Evolutionary conservation across 2,888 invertebrate species (phyloP).

Genomic region (Zootermopsis nevadensis): DNA sequence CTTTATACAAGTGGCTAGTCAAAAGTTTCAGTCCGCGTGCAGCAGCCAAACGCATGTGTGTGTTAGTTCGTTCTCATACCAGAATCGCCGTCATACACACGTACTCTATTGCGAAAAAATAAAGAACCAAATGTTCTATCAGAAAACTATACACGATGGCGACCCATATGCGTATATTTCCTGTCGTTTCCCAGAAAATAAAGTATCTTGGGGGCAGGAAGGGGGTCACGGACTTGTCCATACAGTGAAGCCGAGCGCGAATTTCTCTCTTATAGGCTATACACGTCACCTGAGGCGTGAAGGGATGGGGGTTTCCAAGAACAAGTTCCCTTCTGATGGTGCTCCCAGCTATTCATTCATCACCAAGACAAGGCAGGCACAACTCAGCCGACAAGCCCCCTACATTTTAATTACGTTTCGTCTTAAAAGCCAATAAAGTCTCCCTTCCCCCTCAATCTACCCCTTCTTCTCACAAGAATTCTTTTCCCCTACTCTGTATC

Average conservation of each 20-base stretch:
- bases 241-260: constrained; percentile 18
- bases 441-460: constrained; percentile 20
- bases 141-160: too few relatives aligned
- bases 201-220: neutral
- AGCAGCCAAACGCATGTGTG: too few relatives aligned
- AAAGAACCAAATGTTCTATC: too few relatives aligned
- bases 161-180: neutral
- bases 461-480: neutral
- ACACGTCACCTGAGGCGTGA: constrained; percentile 50
- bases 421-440: constrained; percentile 55
- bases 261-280: constrained; percentile 40
- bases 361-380: constrained; percentile 42
- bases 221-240: neutral
- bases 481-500: neutral
- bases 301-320: constrained; percentile 17
- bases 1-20: too few relatives aligned
- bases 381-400: constrained; percentile 41
- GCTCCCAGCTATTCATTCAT: constrained; percentile 52
- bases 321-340: constrained; percentile 12
- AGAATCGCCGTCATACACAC: too few relatives aligned
- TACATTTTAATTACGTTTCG: constrained; percentile 54
- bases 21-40: too few relatives aligned
- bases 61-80: too few relatives aligned
- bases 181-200: neutral
- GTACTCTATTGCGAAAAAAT: too few relatives aligned